Evolutionary conservation across 2,113 vertebrate genomes (phyloP).

Genomic region (Anhinga rufa): DNA sequence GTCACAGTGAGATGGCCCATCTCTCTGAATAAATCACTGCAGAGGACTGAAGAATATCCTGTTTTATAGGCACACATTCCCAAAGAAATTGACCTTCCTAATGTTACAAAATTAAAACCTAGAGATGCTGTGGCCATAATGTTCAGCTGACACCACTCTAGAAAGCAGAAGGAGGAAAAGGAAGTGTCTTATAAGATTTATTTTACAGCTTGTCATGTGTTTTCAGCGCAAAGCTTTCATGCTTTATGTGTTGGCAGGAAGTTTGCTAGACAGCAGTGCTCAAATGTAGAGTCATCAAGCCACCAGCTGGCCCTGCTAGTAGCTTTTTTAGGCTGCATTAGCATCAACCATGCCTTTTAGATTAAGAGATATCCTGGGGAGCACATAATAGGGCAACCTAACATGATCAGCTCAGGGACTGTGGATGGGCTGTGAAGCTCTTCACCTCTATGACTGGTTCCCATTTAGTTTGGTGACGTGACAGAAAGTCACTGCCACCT

Average conservation of each 20-base stretch:
- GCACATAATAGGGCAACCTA: neutral
- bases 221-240: slow-evolving; percentile 19
- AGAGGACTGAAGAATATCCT: neutral
- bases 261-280: neutral
- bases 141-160: slow-evolving; percentile 18
- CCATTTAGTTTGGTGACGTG: neutral
- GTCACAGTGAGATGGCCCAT: neutral
- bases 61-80: neutral
- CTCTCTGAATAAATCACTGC: neutral
- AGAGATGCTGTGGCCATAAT: neutral
- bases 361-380: neutral
- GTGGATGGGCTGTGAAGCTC: neutral
- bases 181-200: neutral
- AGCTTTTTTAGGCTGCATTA: slow-evolving; percentile 4
- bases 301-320: slow-evolving; percentile 31
- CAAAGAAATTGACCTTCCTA: neutral
- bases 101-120: neutral
- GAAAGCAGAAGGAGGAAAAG: neutral
- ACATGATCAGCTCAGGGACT: neutral
- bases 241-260: slow-evolving; percentile 6
- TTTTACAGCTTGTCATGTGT: slow-evolving; percentile 22
- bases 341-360: neutral
- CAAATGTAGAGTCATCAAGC: slow-evolving; percentile 20
- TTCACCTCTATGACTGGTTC: neutral
- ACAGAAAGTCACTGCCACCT: slow-evolving; percentile 33